Evolutionary conservation across 2,113 vertebrate genomes (phyloP).

Genomic region (Miniopterus natalensis): DNA sequence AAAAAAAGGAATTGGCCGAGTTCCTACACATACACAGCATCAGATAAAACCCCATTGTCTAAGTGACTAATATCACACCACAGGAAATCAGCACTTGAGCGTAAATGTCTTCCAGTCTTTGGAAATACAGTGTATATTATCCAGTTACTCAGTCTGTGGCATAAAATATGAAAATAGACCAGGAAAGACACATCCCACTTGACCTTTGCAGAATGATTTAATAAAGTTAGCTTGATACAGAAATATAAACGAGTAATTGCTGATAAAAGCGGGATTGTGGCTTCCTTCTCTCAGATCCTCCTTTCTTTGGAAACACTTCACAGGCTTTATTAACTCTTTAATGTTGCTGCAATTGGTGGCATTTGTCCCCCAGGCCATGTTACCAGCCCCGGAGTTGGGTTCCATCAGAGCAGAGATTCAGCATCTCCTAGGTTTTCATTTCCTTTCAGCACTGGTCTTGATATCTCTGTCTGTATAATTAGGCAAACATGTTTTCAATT

Average conservation of each 20-base stretch:
- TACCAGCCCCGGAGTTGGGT: conserved; percentile 72
- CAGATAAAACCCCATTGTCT: conserved; percentile 57
- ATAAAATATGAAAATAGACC: conserved; percentile 87
- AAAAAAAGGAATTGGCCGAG: conserved; percentile 15
- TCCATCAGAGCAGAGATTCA: conserved; percentile 53
- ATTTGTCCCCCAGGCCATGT: conserved; percentile 79
- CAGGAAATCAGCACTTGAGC: conserved; percentile 70
- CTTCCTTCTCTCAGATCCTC: conserved; percentile 85
- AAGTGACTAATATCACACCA: conserved; percentile 67
- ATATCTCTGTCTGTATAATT: conserved; percentile 79
- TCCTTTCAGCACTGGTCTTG: conserved; percentile 54
- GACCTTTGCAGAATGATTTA: conserved; percentile 90
- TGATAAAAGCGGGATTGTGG: conserved; percentile 86
- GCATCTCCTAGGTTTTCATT: not conserved
- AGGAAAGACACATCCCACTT: conserved; percentile 86
- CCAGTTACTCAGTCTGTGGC: conserved; percentile 81
- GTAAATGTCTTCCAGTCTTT: conserved; percentile 72
- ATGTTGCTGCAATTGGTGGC: conserved; percentile 79
- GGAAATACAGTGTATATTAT: conserved; percentile 80
- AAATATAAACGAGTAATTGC: conserved; percentile 86
- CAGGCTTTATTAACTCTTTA: conserved; percentile 86
- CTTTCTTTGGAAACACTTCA: conserved; percentile 84
- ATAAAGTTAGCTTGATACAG: conserved; percentile 85
- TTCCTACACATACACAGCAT: not conserved
- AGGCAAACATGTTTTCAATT: conserved; percentile 77